phyloP scores from a whole-genome alignment of 1,140 invertebrate species.

The Drosophila ogumai region DNA sequence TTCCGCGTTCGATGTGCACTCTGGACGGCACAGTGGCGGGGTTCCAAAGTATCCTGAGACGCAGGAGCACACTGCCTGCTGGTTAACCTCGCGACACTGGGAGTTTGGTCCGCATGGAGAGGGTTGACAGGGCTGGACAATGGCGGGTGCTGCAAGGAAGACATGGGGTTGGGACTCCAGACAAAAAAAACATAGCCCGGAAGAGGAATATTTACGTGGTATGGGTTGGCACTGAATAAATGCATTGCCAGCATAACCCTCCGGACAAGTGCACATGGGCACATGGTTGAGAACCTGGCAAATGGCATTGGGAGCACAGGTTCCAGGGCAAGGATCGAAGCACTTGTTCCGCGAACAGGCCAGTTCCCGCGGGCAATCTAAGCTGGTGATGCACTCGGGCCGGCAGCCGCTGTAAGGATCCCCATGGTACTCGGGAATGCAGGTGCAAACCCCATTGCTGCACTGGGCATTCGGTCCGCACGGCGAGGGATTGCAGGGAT shows the following conservation, averaged over 20 bases:
- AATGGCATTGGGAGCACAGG: constrained; percentile 91
- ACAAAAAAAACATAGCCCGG: not conserved
- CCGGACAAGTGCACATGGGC: constrained; percentile 90
- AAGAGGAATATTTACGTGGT: constrained; percentile 86
- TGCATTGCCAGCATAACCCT: constrained; percentile 91
- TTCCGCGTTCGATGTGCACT: constrained; percentile 88
- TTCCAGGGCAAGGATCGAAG: constrained; percentile 91
- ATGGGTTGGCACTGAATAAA: constrained; percentile 83
- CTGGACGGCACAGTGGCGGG: constrained; percentile 86
- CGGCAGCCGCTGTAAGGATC: constrained; percentile 93
- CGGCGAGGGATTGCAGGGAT: constrained; percentile 89
- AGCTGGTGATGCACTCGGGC: constrained; percentile 93
- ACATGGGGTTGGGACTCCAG: constrained; percentile 80
- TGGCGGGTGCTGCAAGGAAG: constrained; percentile 83
- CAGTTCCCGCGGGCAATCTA: constrained; percentile 90
- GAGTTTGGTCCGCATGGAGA: constrained; percentile 92
- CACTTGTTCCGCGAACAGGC: constrained; percentile 93
- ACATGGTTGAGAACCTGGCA: constrained; percentile 91
- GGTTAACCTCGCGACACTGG: constrained; percentile 87
- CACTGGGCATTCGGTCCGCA: constrained; percentile 90
- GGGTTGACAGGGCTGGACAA: constrained; percentile 89
- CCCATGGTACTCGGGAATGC: constrained; percentile 91
- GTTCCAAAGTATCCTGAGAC: constrained; percentile 86
- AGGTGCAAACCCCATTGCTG: constrained; percentile 91
- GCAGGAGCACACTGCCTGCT: constrained; percentile 88